A percentile compares a stretch with the other conserved stretches of the same genome.
These are phyloP conservation scores for Furnarius figulus DNA, from an alignment of 2,113 vertebrate species.

Conservation along the genomic window DNA sequence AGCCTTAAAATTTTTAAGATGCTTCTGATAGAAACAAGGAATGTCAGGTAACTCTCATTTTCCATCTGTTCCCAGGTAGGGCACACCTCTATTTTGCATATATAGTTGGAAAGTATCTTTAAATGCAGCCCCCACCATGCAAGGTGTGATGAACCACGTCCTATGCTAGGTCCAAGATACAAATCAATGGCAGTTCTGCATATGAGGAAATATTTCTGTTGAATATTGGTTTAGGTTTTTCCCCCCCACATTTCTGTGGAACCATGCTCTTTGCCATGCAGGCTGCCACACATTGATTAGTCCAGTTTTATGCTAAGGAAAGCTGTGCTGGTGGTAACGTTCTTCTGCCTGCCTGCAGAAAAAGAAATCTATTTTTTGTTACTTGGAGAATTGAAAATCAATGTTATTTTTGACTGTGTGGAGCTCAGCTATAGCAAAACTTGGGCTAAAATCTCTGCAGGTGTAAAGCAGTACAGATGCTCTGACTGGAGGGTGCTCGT, in stretches of 20 bases:
- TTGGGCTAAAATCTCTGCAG: background rate
- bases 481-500: background rate
- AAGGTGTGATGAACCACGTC: constrained; percentile 1
- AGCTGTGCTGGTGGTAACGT: background rate
- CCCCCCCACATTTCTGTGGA: background rate
- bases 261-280: background rate
- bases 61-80: background rate
- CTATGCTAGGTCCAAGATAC: background rate
- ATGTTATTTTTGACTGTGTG: background rate
- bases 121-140: background rate
- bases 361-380: background rate
- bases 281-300: background rate
- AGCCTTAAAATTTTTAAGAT: background rate
- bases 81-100: background rate
- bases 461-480: background rate
- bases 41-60: background rate
- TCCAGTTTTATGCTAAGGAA: background rate
- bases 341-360: background rate
- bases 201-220: background rate
- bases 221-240: background rate
- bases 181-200: constrained; percentile 8
- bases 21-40: background rate
- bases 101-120: background rate
- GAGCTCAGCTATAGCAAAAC: background rate
- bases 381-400: constrained; percentile 44